Base-by-base conservation (phyloP, 2,888 invertebrate genomes). In the Amorpha juglandis region DNA sequence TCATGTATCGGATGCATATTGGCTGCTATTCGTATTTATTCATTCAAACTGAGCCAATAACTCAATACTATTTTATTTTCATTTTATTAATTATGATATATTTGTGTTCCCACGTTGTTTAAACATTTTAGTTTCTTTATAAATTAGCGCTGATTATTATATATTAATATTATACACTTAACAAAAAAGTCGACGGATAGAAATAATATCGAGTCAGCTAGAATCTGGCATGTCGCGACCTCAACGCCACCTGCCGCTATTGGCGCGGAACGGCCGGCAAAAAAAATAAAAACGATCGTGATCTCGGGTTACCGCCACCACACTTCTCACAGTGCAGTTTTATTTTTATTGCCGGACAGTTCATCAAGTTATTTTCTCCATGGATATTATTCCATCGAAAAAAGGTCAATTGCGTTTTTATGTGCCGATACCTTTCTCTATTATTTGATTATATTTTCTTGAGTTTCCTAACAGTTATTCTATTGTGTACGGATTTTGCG, bases 231-330 rank as follows among this genome's bases (percentile, higher is more conserved):
- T 66, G 64, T 84, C 86, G 85, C 86, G 88, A 88, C 88, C 88
- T 83, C 83, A 78, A 74, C 74, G 66, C 66, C 66, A 67, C 62
- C 67, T 67, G 67, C 62, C 45, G 64, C 45, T 80, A 81, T 71
- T 78, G 80, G 83, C 80, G 84, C 82, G 86, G 86, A 86, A 87
- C 88, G 80, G 75, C 72, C 71, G 66, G 70, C 77, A 82, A 83
- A 82, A 83, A n/a, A 58, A 55, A 55, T 55, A 55, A 55, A 27
- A 83, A 85, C 77, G 74, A 71, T 78, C 81, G 79, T 81, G 81
- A 83, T 85, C 87, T 89, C 87, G 76, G 81, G 86, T 89, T 89
- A 89, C 88, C 79, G 73, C 75, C 78, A 75, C 72, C 75, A 76
- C 74, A 78, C 80, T 81, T 76, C 78, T 78, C 78, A 76, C 75